Percentiles rank a stretch among this genome's conserved stretches.
These are phyloP conservation scores for Thereva nobilitata DNA, from an alignment of 2,888 invertebrate species.

Conservation along the genomic window DNA sequence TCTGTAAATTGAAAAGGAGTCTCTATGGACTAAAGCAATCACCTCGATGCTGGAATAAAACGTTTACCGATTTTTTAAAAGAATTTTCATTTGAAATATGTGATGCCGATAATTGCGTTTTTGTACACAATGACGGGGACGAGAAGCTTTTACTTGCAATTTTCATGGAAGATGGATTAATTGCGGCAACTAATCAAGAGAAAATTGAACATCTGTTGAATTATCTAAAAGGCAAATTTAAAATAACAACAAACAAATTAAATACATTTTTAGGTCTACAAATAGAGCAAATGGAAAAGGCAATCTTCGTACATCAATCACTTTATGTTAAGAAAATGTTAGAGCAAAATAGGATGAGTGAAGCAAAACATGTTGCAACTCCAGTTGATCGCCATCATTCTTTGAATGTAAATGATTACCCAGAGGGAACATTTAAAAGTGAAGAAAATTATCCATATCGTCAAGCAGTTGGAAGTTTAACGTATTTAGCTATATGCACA, in stretches of 20 bases:
- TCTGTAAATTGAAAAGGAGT: too few species aligned
- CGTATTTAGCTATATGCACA: background rate
- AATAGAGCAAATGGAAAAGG: slow-evolving; percentile 22
- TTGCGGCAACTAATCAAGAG: slow-evolving; percentile 39
- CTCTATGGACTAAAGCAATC: too few species aligned
- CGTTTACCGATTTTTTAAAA: too few species aligned
- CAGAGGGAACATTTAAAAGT: too few species aligned
- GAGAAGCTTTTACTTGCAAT: slow-evolving; percentile 42
- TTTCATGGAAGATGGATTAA: slow-evolving; percentile 47
- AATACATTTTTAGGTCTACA: slow-evolving; percentile 38
- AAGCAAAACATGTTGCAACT: slow-evolving; percentile 32
- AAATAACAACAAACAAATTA: slow-evolving; percentile 31
- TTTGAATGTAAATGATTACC: too few species aligned
- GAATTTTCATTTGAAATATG: too few species aligned
- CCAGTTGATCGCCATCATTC: slow-evolving; percentile 22
- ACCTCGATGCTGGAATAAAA: too few species aligned
- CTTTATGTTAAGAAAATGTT: slow-evolving; percentile 38
- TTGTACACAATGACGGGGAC: too few species aligned
- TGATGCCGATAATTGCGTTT: too few species aligned
- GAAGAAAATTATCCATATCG: background rate
- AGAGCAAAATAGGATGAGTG: slow-evolving; percentile 23
- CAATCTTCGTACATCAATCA: slow-evolving; percentile 39
- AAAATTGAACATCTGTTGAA: slow-evolving; percentile 33
- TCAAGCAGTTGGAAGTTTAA: slow-evolving; percentile 31
- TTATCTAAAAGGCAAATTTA: slow-evolving; percentile 30